A percentile compares a stretch with the other conserved stretches of the same genome.
phyloP scores from a whole-genome alignment of 2,888 invertebrate genomes.

The Megastigmus dorsalis region DNA sequence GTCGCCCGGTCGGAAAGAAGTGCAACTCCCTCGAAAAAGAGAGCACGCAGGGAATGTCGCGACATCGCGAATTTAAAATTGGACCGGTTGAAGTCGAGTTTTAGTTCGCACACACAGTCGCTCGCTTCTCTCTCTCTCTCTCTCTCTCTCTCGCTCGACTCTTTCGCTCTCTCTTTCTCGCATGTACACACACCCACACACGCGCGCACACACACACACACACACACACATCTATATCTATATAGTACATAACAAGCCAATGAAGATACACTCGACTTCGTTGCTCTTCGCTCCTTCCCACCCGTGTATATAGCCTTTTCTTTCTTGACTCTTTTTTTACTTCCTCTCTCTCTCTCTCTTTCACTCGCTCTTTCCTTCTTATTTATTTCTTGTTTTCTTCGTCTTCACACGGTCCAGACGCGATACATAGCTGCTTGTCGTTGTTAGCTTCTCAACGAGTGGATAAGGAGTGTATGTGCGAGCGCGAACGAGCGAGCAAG shows the following conservation, averaged over 20 bases:
- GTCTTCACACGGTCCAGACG: conserved; percentile 21
- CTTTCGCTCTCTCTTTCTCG: too few relatives aligned
- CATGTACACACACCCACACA: not conserved
- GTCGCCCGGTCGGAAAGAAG: too few relatives aligned
- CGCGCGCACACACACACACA: not conserved
- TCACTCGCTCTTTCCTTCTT: conserved; percentile 19
- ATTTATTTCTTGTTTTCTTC: conserved; percentile 40
- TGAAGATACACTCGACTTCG: conserved; percentile 36
- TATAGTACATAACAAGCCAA: not conserved
- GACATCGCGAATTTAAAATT: conserved; percentile 39
- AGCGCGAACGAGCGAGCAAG: conserved; percentile 17
- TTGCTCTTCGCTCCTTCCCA: not conserved
- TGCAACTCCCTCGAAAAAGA: too few relatives aligned
- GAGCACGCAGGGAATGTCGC: conserved; percentile 2
- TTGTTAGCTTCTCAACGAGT: conserved; percentile 44
- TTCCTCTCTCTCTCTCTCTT: conserved; percentile 21
- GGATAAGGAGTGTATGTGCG: conserved; percentile 17
- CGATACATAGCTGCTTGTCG: conserved; percentile 39
- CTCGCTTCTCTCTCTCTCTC: too few relatives aligned
- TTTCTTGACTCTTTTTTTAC: conserved; percentile 17
- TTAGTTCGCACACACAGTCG: too few relatives aligned
- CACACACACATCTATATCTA: too few relatives aligned
- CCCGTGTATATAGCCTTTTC: not conserved
- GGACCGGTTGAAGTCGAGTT: conserved; percentile 31
- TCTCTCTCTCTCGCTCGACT: too few relatives aligned